These are phyloP conservation scores for Drosophila fuyamai DNA, from an alignment of 1,140 invertebrate species.

Conservation along the genomic window DNA sequence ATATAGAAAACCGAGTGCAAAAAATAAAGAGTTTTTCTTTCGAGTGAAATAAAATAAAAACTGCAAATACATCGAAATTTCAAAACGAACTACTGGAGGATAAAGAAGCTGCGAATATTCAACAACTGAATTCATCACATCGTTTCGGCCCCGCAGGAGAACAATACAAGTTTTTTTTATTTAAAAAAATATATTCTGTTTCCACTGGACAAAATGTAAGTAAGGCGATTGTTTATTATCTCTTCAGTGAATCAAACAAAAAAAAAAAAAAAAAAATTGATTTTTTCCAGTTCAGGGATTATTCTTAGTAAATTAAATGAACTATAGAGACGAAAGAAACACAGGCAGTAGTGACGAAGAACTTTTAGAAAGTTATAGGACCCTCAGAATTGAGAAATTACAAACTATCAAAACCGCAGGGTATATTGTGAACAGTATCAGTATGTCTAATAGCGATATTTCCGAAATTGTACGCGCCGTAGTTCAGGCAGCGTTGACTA, in stretches of 20 bases:
- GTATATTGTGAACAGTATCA: neutral
- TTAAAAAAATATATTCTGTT: no score
- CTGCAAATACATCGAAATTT: neutral
- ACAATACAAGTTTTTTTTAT: neutral
- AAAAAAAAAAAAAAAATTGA: neutral
- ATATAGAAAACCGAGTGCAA: neutral
- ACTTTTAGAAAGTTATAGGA: neutral
- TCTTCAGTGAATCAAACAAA: neutral
- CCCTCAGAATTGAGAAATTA: neutral
- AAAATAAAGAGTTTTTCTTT: neutral
- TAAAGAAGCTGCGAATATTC: no score
- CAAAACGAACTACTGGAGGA: constrained; percentile 1
- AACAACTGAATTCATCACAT: neutral
- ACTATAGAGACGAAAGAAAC: neutral
- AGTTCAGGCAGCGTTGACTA: neutral
- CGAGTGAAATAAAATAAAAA: neutral
- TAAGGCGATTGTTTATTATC: no score
- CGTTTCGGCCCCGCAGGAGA: neutral
- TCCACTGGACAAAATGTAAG: no score
- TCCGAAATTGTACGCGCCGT: neutral
- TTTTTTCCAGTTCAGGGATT: neutral
- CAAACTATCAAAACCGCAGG: neutral
- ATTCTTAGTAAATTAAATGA: neutral
- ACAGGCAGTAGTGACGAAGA: neutral
- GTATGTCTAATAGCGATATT: neutral